Evolutionary conservation across 35 echinoderm and acorn worm genomes (phyloP), one percentile per base, ranked within the genome.

Genomic region (Heliocidaris erythrogramma): DNA sequence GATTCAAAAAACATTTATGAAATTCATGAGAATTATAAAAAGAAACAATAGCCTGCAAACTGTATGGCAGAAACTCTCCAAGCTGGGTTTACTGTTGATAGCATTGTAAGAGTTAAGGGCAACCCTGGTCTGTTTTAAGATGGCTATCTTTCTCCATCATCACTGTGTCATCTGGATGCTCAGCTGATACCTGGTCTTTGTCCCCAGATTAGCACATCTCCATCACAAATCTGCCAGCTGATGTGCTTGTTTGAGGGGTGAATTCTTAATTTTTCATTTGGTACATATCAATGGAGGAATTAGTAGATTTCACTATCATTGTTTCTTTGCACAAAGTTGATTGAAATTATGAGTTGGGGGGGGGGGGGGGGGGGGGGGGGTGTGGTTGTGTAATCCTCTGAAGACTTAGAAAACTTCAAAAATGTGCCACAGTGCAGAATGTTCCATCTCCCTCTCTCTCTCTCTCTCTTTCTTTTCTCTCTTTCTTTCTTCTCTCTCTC

Each of bases 111-210:
- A 4, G 30, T 13, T 88, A 42, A 0, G 85, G 27, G 21, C 5
- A 0, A 86, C 5, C 27, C n/a, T 86, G 85, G 27, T 48, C 31
- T 42, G 87, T 14, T 48, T 78, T 21, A 78, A 78, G 65, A 78
- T 78, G 65, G 65, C 18, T 78, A 78, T 78, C 65, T 78, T 78
- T 78, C 65, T 78, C 65, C 18, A 18, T 78, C 65, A 78, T 78
- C 21, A 78, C 6, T 7, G 21, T 78, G 65, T 69, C 65, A 78
- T 78, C 65, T 27, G 27, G 65, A 78, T 78, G 65, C 18, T 78
- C 65, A 32, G 87, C 30, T 47, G 87, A 89, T 47, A 89, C 87
- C 7, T 32, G 87, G 87, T 32, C 87, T 89, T 48, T 89, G 87
- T 89, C 87, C 87, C 42, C 8, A 48, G 87, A 47, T 48, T 13